Percentiles rank a stretch among this genome's conserved stretches.
phyloP scores from a whole-genome alignment of 1,140 invertebrate genomes.

The Zaprionus nigranus region DNA sequence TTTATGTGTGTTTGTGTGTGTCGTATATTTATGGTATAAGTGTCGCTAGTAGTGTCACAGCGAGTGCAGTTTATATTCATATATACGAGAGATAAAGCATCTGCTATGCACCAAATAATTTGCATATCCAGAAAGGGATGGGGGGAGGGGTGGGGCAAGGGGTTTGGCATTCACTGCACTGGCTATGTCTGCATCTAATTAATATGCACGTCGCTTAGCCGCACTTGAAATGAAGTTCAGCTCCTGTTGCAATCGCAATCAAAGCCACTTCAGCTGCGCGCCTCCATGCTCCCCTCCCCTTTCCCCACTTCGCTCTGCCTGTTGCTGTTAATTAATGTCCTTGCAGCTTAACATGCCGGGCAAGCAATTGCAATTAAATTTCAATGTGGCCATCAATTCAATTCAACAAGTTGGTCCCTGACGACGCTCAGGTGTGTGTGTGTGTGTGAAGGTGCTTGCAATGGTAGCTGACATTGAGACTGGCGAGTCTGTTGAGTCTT shows the following conservation, averaged over 20 bases:
- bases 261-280: constrained; percentile 66
- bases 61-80: constrained; percentile 58
- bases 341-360: constrained; percentile 76
- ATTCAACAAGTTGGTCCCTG: constrained; percentile 70
- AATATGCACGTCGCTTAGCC: constrained; percentile 67
- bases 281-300: not conserved
- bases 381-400: constrained; percentile 78
- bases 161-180: not conserved
- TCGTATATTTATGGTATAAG: constrained; percentile 62
- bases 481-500: not conserved
- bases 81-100: constrained; percentile 23
- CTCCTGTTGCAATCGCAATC: constrained; percentile 55
- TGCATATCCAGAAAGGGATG: constrained; percentile 48
- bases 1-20: constrained; percentile 41
- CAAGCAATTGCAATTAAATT: constrained; percentile 73
- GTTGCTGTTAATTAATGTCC: constrained; percentile 76
- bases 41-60: constrained; percentile 25
- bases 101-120: constrained; percentile 56
- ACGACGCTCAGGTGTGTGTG: constrained; percentile 5
- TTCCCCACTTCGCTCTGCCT: constrained; percentile 4
- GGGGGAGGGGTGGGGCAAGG: not conserved
- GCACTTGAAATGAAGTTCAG: constrained; percentile 16
- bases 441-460: not conserved
- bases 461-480: constrained; percentile 64
- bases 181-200: constrained; percentile 50